Evolutionary conservation across 2,888 invertebrate species (phyloP).

Genomic region (Globia sparganii): DNA sequence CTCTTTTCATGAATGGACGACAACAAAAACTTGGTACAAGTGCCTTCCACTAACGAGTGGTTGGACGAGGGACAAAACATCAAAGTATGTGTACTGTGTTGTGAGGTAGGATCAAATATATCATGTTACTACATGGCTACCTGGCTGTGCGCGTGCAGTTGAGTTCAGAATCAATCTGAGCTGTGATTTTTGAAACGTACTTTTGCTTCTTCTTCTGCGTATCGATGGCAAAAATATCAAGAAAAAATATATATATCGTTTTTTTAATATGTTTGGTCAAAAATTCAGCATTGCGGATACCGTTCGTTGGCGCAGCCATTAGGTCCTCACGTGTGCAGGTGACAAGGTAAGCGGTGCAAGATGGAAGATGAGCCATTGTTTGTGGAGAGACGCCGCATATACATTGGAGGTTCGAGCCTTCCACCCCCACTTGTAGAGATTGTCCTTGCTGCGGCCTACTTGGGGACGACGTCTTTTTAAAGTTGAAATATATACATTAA

Average conservation of each 20-base stretch:
- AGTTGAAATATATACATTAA: background rate
- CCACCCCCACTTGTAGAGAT: background rate
- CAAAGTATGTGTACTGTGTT: conserved; percentile 14
- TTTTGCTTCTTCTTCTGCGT: background rate
- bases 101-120: conserved; percentile 11
- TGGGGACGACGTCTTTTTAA: too few species aligned
- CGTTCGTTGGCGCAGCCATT: too few species aligned
- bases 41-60: conserved; percentile 49
- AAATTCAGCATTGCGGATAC: background rate
- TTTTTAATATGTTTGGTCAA: background rate
- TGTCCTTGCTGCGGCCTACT: background rate
- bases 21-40: conserved; percentile 36
- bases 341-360: too few species aligned
- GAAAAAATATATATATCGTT: background rate
- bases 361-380: too few species aligned
- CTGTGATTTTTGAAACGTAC: background rate
- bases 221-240: background rate
- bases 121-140: background rate
- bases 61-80: conserved; percentile 33
- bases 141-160: background rate
- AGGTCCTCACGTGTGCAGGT: too few species aligned
- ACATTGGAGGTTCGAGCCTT: background rate
- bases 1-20: conserved; percentile 50
- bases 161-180: background rate
- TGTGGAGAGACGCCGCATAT: too few species aligned